Percentiles rank a stretch among this genome's conserved stretches.
Evolutionary conservation across 2,888 invertebrate genomes (phyloP).

Genomic region (Platycheirus albimanus): DNA sequence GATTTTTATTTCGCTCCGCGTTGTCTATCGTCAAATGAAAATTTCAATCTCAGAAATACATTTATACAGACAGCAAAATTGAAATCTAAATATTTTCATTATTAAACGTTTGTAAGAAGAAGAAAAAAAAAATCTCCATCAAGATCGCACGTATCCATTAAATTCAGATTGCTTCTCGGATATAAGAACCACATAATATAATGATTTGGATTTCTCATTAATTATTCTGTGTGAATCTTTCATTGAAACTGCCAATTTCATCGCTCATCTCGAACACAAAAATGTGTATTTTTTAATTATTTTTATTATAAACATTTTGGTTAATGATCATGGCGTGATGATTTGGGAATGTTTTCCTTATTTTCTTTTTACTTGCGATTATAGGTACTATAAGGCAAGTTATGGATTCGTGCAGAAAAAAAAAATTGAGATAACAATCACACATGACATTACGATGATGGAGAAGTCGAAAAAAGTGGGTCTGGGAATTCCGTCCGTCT

Average conservation of each 20-base stretch:
- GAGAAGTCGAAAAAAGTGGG: too few species aligned
- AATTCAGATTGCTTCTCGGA: conserved; percentile 49
- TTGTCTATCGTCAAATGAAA: conserved; percentile 40
- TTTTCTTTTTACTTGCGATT: too few species aligned
- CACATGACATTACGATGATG: too few species aligned
- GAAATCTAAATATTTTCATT: conserved; percentile 70
- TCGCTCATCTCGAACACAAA: conserved; percentile 5
- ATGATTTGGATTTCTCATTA: conserved; percentile 50
- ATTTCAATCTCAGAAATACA: neutral
- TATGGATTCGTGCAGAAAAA: too few species aligned
- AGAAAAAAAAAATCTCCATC: conserved; percentile 61
- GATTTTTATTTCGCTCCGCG: too few species aligned
- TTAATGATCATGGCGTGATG: conserved; percentile 64
- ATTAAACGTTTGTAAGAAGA: conserved; percentile 56
- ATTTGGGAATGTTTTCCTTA: too few species aligned
- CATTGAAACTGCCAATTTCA: neutral
- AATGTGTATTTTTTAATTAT: conserved; percentile 55
- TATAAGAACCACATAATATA: conserved; percentile 28
- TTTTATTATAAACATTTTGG: conserved; percentile 68
- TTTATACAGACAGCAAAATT: neutral
- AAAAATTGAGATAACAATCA: too few species aligned
- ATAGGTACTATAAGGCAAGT: too few species aligned
- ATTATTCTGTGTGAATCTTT: conserved; percentile 44
- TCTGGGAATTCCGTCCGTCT: too few species aligned
- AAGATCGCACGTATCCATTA: conserved; percentile 66